Base-by-base conservation (phyloP, 2,797 vertebrate species). In the Diplodus puntazzo region DNA sequence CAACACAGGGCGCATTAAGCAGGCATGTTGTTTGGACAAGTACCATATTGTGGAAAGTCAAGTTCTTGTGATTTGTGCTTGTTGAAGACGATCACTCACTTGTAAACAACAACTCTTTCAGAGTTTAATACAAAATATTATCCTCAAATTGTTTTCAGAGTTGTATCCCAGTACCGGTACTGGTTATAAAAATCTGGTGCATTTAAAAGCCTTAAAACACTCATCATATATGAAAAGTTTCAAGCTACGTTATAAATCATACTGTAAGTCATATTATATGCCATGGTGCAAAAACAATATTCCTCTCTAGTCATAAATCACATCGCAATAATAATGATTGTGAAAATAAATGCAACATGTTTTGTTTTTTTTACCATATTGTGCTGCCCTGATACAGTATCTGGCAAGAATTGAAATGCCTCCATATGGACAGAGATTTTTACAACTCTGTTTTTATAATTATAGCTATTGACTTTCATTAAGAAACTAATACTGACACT, bases 11-110 rank as follows among this genome's bases (percentile, higher is more conserved):
- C 2, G 48, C 62, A 79, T 88, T 88, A 85, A 87, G 69, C 59
- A 86, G 68, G 60, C 72, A 74, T 69, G 69, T 68, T 84, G 67
- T 88, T 81, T 79, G 55, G 75, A 83, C 70, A 81, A 83, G 78
- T 43, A 73, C 61, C 69, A 77, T 84, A 84, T 64, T 88, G 81
- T 83, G 53, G 34, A 74, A 68, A 43, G 49, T 79, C 67, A 21
- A 73, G 69, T 79, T 73, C 61, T 73, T 64, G 20, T 73, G 27
- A 78, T 39, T 21, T 10, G 46, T 77, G 74, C 48, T 54, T 34
- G 43, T 49, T 71, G 55, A 79, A 54, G 46, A 64, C 10, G 3
- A 62, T 66, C 48, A 17, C 20, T 21, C 1, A 9, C 62, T 53
- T 63, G 59, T 80, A 50, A 66, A 74, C 48, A 70, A 16, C 2